phyloP scores from a whole-genome alignment of 2,797 vertebrate species.

The Masticophis lateralis region DNA sequence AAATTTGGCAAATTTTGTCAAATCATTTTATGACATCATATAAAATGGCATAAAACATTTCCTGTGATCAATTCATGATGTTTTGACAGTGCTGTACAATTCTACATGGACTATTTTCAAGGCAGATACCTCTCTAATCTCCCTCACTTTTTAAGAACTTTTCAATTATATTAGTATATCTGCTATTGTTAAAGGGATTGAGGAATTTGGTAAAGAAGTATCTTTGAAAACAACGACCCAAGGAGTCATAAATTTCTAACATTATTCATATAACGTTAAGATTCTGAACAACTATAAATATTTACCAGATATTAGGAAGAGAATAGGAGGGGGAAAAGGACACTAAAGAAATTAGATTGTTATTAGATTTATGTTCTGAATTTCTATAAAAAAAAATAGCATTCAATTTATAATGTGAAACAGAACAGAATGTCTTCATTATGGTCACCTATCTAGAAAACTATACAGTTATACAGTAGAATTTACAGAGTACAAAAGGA shows the following conservation, averaged over 20 bases:
- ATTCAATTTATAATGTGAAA: neutral
- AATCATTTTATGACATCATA: neutral
- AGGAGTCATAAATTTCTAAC: neutral
- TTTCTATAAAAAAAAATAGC: neutral
- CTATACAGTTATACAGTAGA: neutral
- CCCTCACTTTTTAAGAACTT: neutral
- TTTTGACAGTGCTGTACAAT: neutral
- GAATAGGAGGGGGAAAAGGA: neutral
- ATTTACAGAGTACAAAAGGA: neutral
- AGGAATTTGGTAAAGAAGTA: neutral
- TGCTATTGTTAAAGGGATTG: neutral
- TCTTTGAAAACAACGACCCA: neutral
- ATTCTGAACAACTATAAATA: neutral
- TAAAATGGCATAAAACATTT: neutral
- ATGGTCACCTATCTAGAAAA: neutral
- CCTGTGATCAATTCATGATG: neutral
- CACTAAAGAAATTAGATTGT: neutral
- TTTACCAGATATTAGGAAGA: neutral
- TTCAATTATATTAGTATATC: neutral
- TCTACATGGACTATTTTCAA: neutral
- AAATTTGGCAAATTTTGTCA: neutral
- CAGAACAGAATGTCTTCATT: neutral
- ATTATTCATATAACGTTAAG: neutral
- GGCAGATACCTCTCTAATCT: neutral
- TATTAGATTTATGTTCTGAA: neutral